Evolutionary conservation across 2,113 vertebrate genomes (phyloP).

Genomic region (Prunella himalayana): DNA sequence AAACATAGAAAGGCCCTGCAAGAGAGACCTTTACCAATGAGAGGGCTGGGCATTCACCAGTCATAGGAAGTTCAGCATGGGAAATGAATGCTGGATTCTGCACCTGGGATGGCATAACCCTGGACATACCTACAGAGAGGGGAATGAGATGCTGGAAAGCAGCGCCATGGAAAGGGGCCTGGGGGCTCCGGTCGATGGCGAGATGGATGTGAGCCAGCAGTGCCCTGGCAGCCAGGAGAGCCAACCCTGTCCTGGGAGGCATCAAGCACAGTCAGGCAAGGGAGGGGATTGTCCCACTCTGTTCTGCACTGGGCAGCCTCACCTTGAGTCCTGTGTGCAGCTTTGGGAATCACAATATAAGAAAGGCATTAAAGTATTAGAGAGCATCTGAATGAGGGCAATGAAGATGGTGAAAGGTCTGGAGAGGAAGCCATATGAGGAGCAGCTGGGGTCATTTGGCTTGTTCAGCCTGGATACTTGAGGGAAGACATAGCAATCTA

Average conservation of each 20-base stretch:
- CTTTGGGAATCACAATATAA: rapidly evolving
- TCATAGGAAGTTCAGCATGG: neutral
- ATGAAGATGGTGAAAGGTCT: neutral
- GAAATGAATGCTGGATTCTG: neutral
- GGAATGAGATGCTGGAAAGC: neutral
- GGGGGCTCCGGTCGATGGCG: rapidly evolving
- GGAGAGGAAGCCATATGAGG: neutral
- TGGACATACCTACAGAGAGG: rapidly evolving
- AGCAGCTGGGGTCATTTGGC: rapidly evolving
- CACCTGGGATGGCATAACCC: rapidly evolving
- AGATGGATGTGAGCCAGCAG: rapidly evolving
- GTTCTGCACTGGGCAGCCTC: neutral
- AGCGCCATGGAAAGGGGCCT: neutral
- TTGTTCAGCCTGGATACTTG: neutral
- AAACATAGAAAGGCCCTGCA: neutral
- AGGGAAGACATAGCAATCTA: neutral
- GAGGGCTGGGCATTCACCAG: neutral
- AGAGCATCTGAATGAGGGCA: rapidly evolving
- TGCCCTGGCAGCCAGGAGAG: neutral
- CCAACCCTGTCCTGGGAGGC: rapidly evolving
- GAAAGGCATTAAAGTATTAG: neutral
- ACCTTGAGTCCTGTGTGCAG: rapidly evolving
- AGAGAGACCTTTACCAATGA: neutral
- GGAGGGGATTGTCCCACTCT: neutral
- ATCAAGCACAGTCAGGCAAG: rapidly evolving